Evolutionary conservation across 2,888 invertebrate genomes (phyloP), one percentile per base, ranked within the genome.

Genomic region (Pseudanteris insignis): DNA sequence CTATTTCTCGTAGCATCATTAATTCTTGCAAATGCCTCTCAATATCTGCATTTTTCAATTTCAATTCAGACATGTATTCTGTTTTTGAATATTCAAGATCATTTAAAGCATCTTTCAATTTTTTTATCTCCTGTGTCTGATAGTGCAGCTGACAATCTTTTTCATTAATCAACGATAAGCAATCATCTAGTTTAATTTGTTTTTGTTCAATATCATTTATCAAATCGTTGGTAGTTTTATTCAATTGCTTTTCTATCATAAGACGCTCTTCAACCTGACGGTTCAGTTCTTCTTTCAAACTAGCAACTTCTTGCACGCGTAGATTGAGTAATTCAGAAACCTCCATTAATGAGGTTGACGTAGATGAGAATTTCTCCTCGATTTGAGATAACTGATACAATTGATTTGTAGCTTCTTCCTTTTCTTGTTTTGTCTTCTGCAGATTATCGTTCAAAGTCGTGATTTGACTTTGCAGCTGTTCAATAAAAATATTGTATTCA

Each of bases 331-430:
- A 67, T 26, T 70, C 81, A 34, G 72, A 73, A 6, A 74, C 67
- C 9, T 76, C 72, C 1, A 68, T 66, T 53, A 76, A 41, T 0
- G 73, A 70, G 0, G 66, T 48, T 2, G 61, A 67, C 1, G 61
- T 36, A 0, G 64, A 25, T 0, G 58, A 58, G 1, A 72, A 28
- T 36, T 65, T 62, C 32, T 78, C 80, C 26, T 83, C 69, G 54
- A 81, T 77, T 21, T 78, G 77, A 57, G 81, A 78, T 9, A 83
- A 60, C 1, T 77, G 73, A 61, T 77, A 75, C 2, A 82, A 70
- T 70, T 80, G 81, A 1, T 74, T 69, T 10, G 74, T 64, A 2
- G 81, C 63, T 14, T 74, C 70, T 34, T 73, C 71, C 40, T 78
- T 78, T 12, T 73, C 73, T n/a, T 48, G 26, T 1, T 47, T 0